phyloP scores from a whole-genome alignment of 2,888 invertebrate genomes.

The Ceratothoa steindachneri region DNA sequence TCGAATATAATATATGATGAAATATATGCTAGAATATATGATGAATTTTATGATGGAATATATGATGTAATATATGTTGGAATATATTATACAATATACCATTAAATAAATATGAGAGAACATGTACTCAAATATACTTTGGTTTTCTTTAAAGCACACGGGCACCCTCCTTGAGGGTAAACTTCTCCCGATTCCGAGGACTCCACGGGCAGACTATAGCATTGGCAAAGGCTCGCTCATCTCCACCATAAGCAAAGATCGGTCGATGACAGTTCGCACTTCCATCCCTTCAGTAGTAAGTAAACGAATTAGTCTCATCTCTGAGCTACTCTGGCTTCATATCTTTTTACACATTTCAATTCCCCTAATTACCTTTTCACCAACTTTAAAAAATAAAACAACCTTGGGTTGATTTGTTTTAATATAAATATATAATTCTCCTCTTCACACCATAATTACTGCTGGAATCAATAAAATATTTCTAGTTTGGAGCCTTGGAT shows the following conservation, averaged over 20 bases:
- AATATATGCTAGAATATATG: no score
- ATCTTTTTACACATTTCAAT: no score
- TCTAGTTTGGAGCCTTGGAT: no score
- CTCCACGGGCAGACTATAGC: conserved; percentile 4
- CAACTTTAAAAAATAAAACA: no score
- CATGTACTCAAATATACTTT: neutral
- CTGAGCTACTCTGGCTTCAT: no score
- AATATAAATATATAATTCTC: no score
- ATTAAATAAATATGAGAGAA: neutral
- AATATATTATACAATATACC: neutral
- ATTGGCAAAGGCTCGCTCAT: neutral
- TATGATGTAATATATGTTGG: neutral
- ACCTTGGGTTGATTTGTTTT: no score
- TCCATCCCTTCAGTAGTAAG: conserved; percentile 38
- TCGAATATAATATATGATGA: no score
- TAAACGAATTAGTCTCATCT: neutral
- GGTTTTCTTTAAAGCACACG: neutral
- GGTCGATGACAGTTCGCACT: conserved; percentile 31
- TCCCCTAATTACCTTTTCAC: no score
- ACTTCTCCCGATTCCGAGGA: neutral
- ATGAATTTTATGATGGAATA: no score
- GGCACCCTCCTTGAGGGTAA: neutral
- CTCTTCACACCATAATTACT: no score
- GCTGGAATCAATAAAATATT: no score
- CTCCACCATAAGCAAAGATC: conserved; percentile 19